Evolutionary conservation across 2,888 invertebrate species (phyloP).

Genomic region (Melinaea menophilus): DNA sequence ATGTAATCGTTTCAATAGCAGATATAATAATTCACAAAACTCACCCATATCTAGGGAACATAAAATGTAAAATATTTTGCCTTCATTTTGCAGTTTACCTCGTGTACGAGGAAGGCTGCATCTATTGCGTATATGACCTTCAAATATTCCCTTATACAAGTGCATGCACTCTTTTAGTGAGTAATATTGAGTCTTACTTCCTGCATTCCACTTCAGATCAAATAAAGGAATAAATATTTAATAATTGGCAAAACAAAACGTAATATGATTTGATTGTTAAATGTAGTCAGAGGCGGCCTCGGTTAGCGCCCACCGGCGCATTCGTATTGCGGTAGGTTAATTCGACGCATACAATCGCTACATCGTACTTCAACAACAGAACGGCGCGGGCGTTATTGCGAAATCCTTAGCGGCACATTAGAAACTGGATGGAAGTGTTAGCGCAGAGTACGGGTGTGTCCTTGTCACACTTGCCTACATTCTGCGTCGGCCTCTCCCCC

Average conservation of each 20-base stretch:
- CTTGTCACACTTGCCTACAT: conserved; percentile 79
- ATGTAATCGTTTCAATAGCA: conserved; percentile 9
- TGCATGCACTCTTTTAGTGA: conserved; percentile 28
- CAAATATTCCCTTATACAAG: conserved; percentile 48
- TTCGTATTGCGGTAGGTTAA: conserved; percentile 45
- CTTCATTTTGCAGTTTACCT: conserved; percentile 69
- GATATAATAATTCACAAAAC: conserved; percentile 47
- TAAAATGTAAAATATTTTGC: conserved; percentile 56
- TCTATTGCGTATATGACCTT: conserved; percentile 59
- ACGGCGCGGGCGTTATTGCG: conserved; percentile 60
- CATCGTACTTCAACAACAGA: conserved; percentile 61
- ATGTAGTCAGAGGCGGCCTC: conserved; percentile 22
- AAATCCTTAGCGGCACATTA: conserved; percentile 72
- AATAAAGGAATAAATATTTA: conserved; percentile 5
- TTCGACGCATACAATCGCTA: conserved; percentile 54
- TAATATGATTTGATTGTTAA: conserved; percentile 18
- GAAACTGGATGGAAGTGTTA: conserved; percentile 77
- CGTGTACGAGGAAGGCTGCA: conserved; percentile 66
- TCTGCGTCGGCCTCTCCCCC: conserved; percentile 65
- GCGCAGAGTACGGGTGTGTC: conserved; percentile 76
- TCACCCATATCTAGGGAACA: conserved; percentile 21
- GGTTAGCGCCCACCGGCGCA: conserved; percentile 42
- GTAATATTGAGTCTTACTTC: conserved; percentile 29
- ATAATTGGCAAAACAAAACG: conserved; percentile 17
- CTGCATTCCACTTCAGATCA: conserved; percentile 2